These are phyloP conservation scores for Eristalis tenax DNA, from an alignment of 2,888 invertebrate genomes.

Conservation along the genomic window DNA sequence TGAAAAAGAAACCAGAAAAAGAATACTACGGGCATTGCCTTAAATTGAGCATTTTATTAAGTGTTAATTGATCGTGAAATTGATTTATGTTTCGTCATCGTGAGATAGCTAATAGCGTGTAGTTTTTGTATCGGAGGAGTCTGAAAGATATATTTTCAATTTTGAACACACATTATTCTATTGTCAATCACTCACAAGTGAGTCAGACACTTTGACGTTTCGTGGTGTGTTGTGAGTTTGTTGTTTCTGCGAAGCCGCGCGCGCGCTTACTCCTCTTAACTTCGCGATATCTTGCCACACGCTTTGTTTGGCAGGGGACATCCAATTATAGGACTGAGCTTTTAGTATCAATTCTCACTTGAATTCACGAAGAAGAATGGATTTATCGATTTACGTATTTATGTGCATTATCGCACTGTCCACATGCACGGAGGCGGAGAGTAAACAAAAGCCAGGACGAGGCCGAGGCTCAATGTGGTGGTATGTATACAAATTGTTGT, in stretches of 20 bases:
- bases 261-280: not conserved
- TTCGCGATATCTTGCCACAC: not conserved
- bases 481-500: conserved; percentile 84
- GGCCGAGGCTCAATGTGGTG: conserved; percentile 96
- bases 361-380: conserved; percentile 74
- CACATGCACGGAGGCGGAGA: conserved; percentile 77
- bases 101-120: conserved; percentile 20
- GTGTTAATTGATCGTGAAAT: conserved; percentile 80
- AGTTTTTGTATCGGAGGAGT: not conserved
- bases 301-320: not conserved
- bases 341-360: conserved; percentile 1
- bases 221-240: not conserved
- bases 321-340: not conserved
- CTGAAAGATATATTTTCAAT: conserved; percentile 24
- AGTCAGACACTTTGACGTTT: conserved; percentile 23
- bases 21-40: conserved; percentile 34
- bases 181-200: conserved; percentile 22
- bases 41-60: conserved; percentile 58
- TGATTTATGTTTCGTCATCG: conserved; percentile 72
- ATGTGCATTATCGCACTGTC: conserved; percentile 78
- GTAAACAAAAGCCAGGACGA: conserved; percentile 85
- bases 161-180: conserved; percentile 25
- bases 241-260: not conserved
- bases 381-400: conserved; percentile 78
- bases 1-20: conserved; percentile 12